Conservation (phyloP, 2,888 invertebrate genomes). For the Eledona agricola region DNA sequence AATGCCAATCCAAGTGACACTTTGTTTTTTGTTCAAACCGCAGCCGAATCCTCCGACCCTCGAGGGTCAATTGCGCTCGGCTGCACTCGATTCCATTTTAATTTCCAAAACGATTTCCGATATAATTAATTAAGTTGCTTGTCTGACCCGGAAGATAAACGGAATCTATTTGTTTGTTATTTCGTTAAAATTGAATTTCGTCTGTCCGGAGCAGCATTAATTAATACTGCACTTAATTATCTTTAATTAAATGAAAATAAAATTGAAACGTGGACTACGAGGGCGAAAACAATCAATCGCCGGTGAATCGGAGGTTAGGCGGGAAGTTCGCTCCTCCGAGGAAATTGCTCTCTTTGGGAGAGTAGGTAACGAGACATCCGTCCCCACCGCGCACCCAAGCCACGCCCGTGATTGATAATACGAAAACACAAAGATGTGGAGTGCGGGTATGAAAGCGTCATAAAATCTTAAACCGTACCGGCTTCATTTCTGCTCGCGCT, state of each 20-base stretch:
- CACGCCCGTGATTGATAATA: conserved; percentile 32
- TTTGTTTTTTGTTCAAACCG: conserved; percentile 44
- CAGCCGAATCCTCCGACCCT: conserved; percentile 41
- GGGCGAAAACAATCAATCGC: conserved; percentile 31
- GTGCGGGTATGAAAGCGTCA: conserved; percentile 29
- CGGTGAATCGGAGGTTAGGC: conserved; percentile 33
- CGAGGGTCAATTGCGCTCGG: conserved; percentile 49
- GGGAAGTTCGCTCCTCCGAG: conserved; percentile 30
- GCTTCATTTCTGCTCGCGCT: conserved; percentile 29
- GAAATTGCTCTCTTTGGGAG: conserved; percentile 31
- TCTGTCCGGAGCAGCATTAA: conserved; percentile 24
- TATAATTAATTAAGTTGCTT: conserved; percentile 30
- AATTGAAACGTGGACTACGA: conserved; percentile 13
- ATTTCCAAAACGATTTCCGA: conserved; percentile 20
- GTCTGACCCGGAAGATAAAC: conserved; percentile 14
- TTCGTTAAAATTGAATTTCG: conserved; percentile 29
- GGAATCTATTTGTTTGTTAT: conserved; percentile 25
- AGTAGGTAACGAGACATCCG: too few relatives aligned
- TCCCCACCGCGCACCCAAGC: too few relatives aligned
- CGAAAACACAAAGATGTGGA: conserved; percentile 27
- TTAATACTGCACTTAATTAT: conserved; percentile 30
- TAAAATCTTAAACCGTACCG: conserved; percentile 30
- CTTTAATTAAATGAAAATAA: conserved; percentile 30
- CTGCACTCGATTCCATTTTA: conserved; percentile 37
- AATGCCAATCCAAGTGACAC: conserved; percentile 48